A percentile compares a stretch with the other conserved stretches of the same genome.
Conservation (phyloP, 2,113 vertebrate species). For the Acanthisitta chloris region DNA sequence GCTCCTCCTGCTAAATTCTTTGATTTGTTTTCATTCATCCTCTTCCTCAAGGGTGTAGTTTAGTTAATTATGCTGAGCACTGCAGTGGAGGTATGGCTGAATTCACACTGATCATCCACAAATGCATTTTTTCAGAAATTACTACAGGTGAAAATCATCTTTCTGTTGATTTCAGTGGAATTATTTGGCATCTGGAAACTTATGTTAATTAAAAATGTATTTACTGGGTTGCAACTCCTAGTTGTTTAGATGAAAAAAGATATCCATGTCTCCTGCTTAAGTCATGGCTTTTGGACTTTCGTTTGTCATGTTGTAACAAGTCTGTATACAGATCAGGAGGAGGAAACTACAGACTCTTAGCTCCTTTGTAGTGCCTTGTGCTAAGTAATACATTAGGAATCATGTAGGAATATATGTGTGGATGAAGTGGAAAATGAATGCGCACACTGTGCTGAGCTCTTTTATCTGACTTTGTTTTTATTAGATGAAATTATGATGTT, state of each 20-base stretch:
- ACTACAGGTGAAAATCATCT: neutral
- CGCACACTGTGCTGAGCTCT: fast-evolving
- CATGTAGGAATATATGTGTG: neutral
- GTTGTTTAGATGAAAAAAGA: neutral
- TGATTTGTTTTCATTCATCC: neutral
- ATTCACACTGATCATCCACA: neutral
- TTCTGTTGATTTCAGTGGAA: neutral
- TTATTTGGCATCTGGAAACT: neutral
- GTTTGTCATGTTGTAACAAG: neutral
- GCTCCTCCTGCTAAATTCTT: neutral
- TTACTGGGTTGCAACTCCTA: neutral
- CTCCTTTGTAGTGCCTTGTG: neutral
- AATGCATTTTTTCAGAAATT: neutral
- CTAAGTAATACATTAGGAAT: neutral
- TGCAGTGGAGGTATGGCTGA: neutral
- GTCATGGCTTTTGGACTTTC: neutral
- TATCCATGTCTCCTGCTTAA: neutral
- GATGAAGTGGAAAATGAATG: neutral
- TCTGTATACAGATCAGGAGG: neutral
- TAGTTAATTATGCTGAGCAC: neutral
- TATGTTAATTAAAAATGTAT: neutral
- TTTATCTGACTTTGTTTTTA: neutral
- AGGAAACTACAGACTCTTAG: neutral
- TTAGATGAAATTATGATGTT: neutral
- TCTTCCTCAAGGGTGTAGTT: neutral